A percentile compares a stretch with the other conserved stretches of the same genome.
These are phyloP conservation scores for Troides aeacus DNA, from an alignment of 2,888 invertebrate genomes.

Conservation along the genomic window DNA sequence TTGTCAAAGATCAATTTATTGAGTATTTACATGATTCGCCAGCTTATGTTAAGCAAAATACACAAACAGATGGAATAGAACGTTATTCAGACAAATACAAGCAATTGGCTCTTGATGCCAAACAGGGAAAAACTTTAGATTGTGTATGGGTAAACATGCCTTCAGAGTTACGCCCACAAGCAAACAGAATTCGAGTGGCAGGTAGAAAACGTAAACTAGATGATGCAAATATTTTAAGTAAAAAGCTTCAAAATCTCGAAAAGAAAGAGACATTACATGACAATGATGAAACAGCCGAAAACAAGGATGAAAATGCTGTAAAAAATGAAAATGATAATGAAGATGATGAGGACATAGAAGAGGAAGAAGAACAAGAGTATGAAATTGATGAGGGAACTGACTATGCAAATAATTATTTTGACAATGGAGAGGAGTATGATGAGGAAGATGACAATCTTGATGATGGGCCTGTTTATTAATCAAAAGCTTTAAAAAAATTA, in stretches of 20 bases:
- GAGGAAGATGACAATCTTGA: slow-evolving; percentile 93
- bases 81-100: slow-evolving; percentile 81
- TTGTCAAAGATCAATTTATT: slow-evolving; percentile 86
- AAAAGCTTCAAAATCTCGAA: slow-evolving; percentile 83
- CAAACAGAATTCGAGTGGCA: slow-evolving; percentile 52
- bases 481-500: not conserved
- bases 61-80: slow-evolving; percentile 73
- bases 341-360: slow-evolving; percentile 80
- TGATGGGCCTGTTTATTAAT: slow-evolving; percentile 88
- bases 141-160: slow-evolving; percentile 84
- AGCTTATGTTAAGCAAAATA: slow-evolving; percentile 77
- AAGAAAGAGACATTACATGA: slow-evolving; percentile 81
- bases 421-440: slow-evolving; percentile 92
- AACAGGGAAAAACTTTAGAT: slow-evolving; percentile 68
- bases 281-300: slow-evolving; percentile 70
- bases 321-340: slow-evolving; percentile 78
- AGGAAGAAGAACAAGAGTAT: slow-evolving; percentile 86
- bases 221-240: slow-evolving; percentile 60
- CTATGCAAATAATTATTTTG: slow-evolving; percentile 92
- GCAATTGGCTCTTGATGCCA: slow-evolving; percentile 69
- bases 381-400: slow-evolving; percentile 95
- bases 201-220: slow-evolving; percentile 64
- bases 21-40: slow-evolving; percentile 86
- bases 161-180: slow-evolving; percentile 80
- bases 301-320: slow-evolving; percentile 62